Percentiles rank a stretch among this genome's conserved stretches.
These are phyloP conservation scores for Gymnarchus niloticus DNA, from an alignment of 2,113 vertebrate genomes.

Conservation along the genomic window DNA sequence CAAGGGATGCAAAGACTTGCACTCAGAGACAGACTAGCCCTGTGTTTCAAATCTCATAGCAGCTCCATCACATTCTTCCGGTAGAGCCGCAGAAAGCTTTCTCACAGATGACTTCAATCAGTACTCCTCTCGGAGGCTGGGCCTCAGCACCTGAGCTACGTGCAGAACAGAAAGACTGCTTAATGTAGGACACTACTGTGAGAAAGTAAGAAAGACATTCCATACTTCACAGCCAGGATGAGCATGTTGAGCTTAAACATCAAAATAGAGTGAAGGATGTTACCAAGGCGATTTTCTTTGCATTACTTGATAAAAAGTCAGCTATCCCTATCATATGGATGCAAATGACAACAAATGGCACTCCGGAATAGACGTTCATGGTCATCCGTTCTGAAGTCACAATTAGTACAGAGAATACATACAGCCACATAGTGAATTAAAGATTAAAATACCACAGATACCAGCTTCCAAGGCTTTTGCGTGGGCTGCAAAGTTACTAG, in stretches of 20 bases:
- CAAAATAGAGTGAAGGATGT: background rate
- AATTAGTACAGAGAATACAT: constrained; percentile 9
- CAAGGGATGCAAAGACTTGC: background rate
- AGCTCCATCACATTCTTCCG: background rate
- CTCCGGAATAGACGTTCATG: background rate
- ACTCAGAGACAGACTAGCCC: background rate
- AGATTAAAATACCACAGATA: constrained; percentile 25
- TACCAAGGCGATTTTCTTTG: background rate
- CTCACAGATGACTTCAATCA: background rate
- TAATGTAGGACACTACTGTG: background rate
- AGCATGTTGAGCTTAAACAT: background rate
- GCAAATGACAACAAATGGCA: background rate
- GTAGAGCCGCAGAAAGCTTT: background rate
- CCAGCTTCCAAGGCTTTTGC: constrained; percentile 23
- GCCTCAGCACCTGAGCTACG: background rate
- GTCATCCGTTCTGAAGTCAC: background rate
- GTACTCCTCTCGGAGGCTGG: background rate
- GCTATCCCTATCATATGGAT: background rate
- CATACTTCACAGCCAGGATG: no score
- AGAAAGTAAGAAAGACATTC: no score
- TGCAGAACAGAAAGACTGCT: no score
- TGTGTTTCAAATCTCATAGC: background rate
- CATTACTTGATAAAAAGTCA: background rate
- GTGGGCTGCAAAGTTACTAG: constrained; percentile 9
- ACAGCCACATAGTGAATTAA: constrained; percentile 19